These are phyloP conservation scores for Priapulus caudatus DNA, from an alignment of 2,888 invertebrate genomes.

Conservation along the genomic window DNA sequence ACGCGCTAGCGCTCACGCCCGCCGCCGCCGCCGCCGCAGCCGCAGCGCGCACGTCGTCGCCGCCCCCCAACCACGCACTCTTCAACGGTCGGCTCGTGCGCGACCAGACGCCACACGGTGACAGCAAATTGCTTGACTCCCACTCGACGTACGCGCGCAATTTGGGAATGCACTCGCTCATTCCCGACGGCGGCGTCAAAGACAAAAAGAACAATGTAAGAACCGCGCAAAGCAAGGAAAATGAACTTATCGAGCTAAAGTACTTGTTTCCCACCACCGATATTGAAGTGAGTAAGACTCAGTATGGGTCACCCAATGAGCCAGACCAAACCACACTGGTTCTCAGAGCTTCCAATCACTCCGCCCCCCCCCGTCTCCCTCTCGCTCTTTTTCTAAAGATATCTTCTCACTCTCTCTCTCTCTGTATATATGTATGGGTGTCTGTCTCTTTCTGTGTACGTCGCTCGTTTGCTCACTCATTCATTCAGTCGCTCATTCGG, in stretches of 20 bases:
- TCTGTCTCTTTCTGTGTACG: too few species aligned
- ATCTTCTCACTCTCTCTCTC: too few species aligned
- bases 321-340: conserved; percentile 1
- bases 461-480: too few species aligned
- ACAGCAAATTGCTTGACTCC: background rate
- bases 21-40: too few species aligned
- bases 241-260: conserved; percentile 1
- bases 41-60: background rate
- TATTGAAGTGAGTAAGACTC: background rate
- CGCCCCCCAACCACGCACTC: background rate
- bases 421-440: too few species aligned
- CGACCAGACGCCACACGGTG: background rate
- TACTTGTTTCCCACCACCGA: conserved; percentile 3
- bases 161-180: conserved; percentile 1
- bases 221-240: background rate
- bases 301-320: background rate
- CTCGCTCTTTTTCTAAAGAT: too few species aligned
- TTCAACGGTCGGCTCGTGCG: conserved; percentile 1
- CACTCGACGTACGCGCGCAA: background rate
- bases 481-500: too few species aligned
- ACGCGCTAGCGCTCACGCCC: background rate
- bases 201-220: conserved; percentile 3
- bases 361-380: too few species aligned
- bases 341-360: too few species aligned
- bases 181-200: background rate